phyloP scores from a whole-genome alignment of 2,888 invertebrate species.

The Drosophila colorata region DNA sequence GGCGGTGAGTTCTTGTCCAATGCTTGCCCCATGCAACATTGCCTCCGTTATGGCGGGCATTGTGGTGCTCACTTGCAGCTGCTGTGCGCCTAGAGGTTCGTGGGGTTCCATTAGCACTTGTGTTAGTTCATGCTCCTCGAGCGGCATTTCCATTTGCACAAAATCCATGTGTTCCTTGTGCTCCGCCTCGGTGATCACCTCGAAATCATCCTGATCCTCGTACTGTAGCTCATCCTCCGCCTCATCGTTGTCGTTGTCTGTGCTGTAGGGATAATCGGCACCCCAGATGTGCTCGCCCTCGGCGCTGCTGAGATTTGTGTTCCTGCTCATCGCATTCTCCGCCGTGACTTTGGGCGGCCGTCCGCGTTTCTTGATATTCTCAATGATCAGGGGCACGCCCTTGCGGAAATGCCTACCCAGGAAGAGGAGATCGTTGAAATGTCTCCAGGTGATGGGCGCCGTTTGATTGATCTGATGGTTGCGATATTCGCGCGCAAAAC shows the following conservation, averaged over 20 bases:
- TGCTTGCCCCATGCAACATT: conserved; percentile 1
- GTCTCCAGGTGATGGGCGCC: conserved; percentile 73
- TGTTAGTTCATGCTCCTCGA: conserved; percentile 30
- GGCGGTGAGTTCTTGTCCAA: not conserved
- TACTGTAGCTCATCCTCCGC: conserved; percentile 58
- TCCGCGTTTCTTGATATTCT: conserved; percentile 68
- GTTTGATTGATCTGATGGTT: conserved; percentile 68
- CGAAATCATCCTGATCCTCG: conserved; percentile 51
- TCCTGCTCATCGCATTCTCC: conserved; percentile 1
- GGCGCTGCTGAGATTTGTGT: conserved; percentile 35
- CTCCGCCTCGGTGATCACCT: conserved; percentile 57
- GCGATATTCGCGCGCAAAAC: conserved; percentile 81
- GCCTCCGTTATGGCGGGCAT: conserved; percentile 10
- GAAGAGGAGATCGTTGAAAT: conserved; percentile 77
- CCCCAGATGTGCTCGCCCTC: conserved; percentile 75
- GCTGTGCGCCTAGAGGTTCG: conserved; percentile 42
- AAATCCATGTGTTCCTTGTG: conserved; percentile 49
- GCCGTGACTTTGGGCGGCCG: conserved; percentile 57
- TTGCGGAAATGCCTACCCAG: conserved; percentile 76
- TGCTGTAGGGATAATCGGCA: conserved; percentile 67
- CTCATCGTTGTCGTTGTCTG: conserved; percentile 69
- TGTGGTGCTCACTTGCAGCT: conserved; percentile 29
- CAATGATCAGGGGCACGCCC: conserved; percentile 69
- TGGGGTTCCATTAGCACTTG: conserved; percentile 23
- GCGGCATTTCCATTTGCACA: conserved; percentile 48